These are phyloP conservation scores for Drosophila mettleri DNA, from an alignment of 2,888 invertebrate species.

Conservation along the genomic window DNA sequence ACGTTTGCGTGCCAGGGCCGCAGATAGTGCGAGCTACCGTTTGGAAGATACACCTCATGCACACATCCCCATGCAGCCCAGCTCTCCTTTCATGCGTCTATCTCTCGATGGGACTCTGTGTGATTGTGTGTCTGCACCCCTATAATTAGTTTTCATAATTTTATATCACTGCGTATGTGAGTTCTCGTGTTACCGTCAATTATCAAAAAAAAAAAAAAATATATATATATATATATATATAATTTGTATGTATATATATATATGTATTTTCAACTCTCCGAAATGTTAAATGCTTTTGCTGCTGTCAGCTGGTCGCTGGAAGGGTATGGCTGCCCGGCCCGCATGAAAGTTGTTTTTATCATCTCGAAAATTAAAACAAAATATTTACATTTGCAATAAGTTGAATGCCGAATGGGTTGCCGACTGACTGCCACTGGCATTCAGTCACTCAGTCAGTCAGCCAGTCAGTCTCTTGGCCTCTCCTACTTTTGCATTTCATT, in stretches of 20 bases:
- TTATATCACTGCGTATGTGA: constrained; percentile 66
- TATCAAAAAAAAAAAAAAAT: constrained; percentile 15
- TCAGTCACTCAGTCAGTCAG: constrained; percentile 4
- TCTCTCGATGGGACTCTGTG: not conserved
- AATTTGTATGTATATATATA: constrained; percentile 2
- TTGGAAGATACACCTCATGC: constrained; percentile 49
- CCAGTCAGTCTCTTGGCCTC: constrained; percentile 11
- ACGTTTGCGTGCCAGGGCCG: constrained; percentile 66
- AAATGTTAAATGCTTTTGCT: constrained; percentile 38
- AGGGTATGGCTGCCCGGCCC: constrained; percentile 50
- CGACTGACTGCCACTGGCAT: constrained; percentile 33
- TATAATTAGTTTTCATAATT: constrained; percentile 76
- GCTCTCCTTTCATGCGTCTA: constrained; percentile 3
- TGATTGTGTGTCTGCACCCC: constrained; percentile 53
- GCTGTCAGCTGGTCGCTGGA: constrained; percentile 2
- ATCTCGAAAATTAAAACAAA: constrained; percentile 73
- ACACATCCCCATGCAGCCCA: constrained; percentile 24
- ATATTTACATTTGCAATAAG: constrained; percentile 78
- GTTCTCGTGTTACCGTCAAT: constrained; percentile 47
- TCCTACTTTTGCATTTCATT: constrained; percentile 45
- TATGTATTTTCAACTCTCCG: constrained; percentile 12
- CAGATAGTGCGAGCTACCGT: constrained; percentile 39
- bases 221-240: constrained; percentile 6
- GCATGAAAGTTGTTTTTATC: constrained; percentile 67
- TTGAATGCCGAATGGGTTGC: constrained; percentile 41